Evolutionary conservation across 2,113 vertebrate genomes (phyloP), one percentile per base, ranked within the genome.

Genomic region (Calypte anna): DNA sequence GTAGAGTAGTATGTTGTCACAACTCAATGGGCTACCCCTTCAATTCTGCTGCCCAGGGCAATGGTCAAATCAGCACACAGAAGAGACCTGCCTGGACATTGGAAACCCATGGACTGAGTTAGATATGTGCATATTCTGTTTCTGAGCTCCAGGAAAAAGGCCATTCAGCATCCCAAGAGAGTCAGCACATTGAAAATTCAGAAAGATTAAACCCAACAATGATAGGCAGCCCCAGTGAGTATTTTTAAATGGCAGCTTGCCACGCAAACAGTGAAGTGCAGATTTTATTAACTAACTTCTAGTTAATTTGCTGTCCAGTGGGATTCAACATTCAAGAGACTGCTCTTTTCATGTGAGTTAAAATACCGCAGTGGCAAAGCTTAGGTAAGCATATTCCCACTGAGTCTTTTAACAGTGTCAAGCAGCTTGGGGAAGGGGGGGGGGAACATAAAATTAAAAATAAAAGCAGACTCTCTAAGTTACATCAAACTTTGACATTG

Each of bases 261-360:
- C 31, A 67, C 0, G 1, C 3, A 8, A 84, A 85, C 4, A 9
- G 14, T 70, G 81, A 92, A 82, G 33, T 67, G 44, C 20, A 14
- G 63, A 85, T 94, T 96, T 95, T 89, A 79, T 91, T 94, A 95
- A 91, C 58, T 91, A 79, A 66, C 13, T 96, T 90, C 54, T 63
- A 82, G 54, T 77, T 85, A 93, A 94, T 96, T 88, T 93, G 40
- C 78, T 93, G 55, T 89, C 78, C 67, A 40, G 21, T 77, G 78
- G 75, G 90, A 92, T 87, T 96, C 82, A 90, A 48, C 38, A 85
- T 53, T 64, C 70, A 82, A 87, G 81, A 87, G 69, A 76, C n/a
- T 79, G 30, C 36, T 78, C 62, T 76, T 94, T 89, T 61, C 38
- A 50, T 63, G 14, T 16, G 5, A 88, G 63, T 80, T 82, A 69